Conservation (phyloP, 1,140 invertebrate species). For the Megalonaias nervosa region DNA sequence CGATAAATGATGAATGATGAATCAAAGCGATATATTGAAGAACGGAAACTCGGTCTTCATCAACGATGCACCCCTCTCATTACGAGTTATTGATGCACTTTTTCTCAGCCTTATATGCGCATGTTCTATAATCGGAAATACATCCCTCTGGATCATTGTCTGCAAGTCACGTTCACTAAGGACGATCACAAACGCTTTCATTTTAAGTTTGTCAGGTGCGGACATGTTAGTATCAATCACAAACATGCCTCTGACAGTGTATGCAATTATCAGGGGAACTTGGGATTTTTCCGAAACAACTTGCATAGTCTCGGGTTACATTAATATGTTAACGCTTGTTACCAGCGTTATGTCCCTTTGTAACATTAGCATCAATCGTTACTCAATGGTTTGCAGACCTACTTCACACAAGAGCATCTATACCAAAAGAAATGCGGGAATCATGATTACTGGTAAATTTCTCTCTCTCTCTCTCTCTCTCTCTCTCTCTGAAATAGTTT, state of each 20-base stretch:
- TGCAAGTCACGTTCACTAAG: not conserved
- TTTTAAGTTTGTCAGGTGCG: constrained; percentile 34
- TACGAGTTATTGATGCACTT: too few relatives aligned
- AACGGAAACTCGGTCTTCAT: too few relatives aligned
- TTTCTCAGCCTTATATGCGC: too few relatives aligned
- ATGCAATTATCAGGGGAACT: constrained; percentile 12
- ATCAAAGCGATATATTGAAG: too few relatives aligned
- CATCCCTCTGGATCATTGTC: too few relatives aligned
- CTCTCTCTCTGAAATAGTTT: too few relatives aligned
- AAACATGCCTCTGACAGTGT: constrained; percentile 42
- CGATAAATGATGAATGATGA: too few relatives aligned
- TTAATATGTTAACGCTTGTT: constrained; percentile 30
- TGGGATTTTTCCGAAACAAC: constrained; percentile 8
- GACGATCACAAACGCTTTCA: constrained; percentile 36
- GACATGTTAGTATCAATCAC: constrained; percentile 38
- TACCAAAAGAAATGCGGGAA: not conserved
- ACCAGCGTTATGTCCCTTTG: constrained; percentile 29
- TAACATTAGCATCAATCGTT: constrained; percentile 23
- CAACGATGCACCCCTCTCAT: too few relatives aligned
- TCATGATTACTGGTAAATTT: constrained; percentile 8
- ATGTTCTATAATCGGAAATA: too few relatives aligned
- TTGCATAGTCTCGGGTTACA: constrained; percentile 13
- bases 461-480: too few relatives aligned
- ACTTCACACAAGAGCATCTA: not conserved
- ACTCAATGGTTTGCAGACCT: constrained; percentile 10